Percentiles rank a stretch among this genome's conserved stretches.
phyloP scores from a whole-genome alignment of 2,113 vertebrate species.

The Mionectes macconnelli region DNA sequence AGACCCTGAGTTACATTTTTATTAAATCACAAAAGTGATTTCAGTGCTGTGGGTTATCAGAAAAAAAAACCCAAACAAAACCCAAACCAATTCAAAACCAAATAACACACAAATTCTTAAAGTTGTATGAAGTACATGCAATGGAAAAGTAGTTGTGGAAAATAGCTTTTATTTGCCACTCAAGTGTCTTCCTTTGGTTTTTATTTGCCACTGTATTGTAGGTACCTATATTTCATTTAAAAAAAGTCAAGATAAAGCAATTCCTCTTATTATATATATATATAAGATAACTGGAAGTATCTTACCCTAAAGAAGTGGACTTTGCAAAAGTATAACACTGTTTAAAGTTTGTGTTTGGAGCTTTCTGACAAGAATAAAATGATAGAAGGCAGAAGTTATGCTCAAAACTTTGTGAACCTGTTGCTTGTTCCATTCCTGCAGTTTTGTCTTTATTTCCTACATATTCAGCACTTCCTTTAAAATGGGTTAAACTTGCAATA shows the following conservation, averaged over 20 bases:
- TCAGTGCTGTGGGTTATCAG: not conserved
- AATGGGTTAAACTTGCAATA: not conserved
- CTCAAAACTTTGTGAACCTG: not conserved
- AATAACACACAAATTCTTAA: not conserved
- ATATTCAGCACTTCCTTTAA: not conserved
- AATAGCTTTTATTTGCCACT: not conserved
- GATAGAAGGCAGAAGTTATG: not conserved
- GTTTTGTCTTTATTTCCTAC: not conserved
- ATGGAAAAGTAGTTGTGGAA: not conserved
- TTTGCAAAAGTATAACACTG: not conserved
- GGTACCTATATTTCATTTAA: not conserved
- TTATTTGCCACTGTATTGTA: not conserved
- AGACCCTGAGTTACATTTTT: not conserved
- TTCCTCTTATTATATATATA: fast-evolving
- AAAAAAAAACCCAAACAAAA: not conserved
- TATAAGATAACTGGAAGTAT: not conserved
- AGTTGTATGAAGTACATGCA: not conserved
- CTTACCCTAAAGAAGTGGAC: not conserved
- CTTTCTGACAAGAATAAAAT: not conserved
- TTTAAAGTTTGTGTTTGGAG: not conserved
- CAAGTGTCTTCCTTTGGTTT: not conserved
- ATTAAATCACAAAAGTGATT: not conserved
- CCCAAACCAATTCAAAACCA: fast-evolving
- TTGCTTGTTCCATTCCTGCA: not conserved
- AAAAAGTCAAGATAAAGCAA: not conserved